Conservation (phyloP, 2,888 invertebrate species). For the Caenorhabditis plicata region DNA sequence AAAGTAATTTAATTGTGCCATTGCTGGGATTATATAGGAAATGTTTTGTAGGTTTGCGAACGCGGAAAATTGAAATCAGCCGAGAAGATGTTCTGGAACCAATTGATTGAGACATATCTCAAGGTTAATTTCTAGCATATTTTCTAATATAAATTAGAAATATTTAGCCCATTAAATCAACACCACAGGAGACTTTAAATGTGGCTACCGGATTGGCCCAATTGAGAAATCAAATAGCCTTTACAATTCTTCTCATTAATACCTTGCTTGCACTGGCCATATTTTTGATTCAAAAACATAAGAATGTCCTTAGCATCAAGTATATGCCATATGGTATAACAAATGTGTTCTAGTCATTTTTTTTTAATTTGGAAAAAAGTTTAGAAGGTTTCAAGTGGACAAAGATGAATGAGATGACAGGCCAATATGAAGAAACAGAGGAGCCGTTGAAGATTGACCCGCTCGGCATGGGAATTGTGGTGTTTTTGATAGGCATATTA, state of each 20-base stretch:
- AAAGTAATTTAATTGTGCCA: too few relatives aligned
- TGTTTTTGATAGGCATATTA: constrained; percentile 61
- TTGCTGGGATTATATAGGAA: background rate
- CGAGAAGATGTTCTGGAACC: constrained; percentile 72
- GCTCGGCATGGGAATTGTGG: constrained; percentile 74
- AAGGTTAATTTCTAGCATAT: constrained; percentile 37
- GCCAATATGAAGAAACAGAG: constrained; percentile 53
- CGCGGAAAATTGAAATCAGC: constrained; percentile 59
- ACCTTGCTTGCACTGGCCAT: constrained; percentile 96
- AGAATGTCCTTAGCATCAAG: constrained; percentile 76
- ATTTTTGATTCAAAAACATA: constrained; percentile 95
- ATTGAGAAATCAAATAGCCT: constrained; percentile 85
- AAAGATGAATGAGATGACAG: constrained; percentile 61
- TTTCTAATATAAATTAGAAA: constrained; percentile 1
- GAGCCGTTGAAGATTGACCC: constrained; percentile 76
- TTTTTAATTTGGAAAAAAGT: too few relatives aligned
- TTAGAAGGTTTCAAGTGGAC: constrained; percentile 59
- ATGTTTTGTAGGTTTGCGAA: constrained; percentile 40
- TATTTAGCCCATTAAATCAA: constrained; percentile 56
- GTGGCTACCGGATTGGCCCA: constrained; percentile 78
- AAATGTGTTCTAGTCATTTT: too few relatives aligned
- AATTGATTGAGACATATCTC: constrained; percentile 63
- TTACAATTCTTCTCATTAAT: constrained; percentile 96
- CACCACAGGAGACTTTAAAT: constrained; percentile 47
- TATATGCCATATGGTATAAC: constrained; percentile 50